Base-by-base conservation (phyloP, 2,888 invertebrate genomes). In the Athalia cordata region DNA sequence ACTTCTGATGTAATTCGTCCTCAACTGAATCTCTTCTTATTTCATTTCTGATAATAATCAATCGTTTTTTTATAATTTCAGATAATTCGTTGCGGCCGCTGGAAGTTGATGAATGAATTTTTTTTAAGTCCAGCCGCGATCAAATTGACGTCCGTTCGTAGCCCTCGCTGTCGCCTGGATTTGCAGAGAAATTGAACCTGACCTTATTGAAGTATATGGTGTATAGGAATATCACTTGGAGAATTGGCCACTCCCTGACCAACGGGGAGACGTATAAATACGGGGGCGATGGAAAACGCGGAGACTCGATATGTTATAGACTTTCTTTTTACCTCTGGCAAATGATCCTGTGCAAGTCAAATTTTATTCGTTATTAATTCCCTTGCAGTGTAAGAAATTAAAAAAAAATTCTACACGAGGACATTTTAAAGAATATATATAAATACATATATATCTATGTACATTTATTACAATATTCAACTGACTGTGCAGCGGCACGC, bases 281-380 rank as follows among this genome's bases (percentile, higher is more conserved):
- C n/a, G 3, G 29, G 8, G 0, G 49, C 50, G 7, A 13, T 52
- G 29, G 5, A 11, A 29, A 62, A 7, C 64, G 9, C n/a, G 45
- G 52, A 57, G 61, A 59, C 72, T 59, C 72, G 68, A 66, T 66
- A 72, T 64, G 62, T 43, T 67, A 62, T 61, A 47, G 75, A 79
- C 80, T 81, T 81, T 81, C 81, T 78, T 81, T 81, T 81, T 75
- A 70, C 50, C 15, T 74, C 62, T 29, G 61, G 64, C 61, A 62
- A 52, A 79, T 80, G 29, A 29, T 66, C 75, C 43, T 57, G 43
- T 15, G 13, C 75, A 80, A 62, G 11, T 13, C 29, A 8, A 8
- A 13, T 15, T 11, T 6, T 29, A 55, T 55, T 29, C 29, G 29
- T 29, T 29, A 29, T 29, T 29, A 29, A 29, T 29, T 29, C 29